Evolutionary conservation across 2,888 invertebrate species (phyloP).

Genomic region (Lucinisca nassula): DNA sequence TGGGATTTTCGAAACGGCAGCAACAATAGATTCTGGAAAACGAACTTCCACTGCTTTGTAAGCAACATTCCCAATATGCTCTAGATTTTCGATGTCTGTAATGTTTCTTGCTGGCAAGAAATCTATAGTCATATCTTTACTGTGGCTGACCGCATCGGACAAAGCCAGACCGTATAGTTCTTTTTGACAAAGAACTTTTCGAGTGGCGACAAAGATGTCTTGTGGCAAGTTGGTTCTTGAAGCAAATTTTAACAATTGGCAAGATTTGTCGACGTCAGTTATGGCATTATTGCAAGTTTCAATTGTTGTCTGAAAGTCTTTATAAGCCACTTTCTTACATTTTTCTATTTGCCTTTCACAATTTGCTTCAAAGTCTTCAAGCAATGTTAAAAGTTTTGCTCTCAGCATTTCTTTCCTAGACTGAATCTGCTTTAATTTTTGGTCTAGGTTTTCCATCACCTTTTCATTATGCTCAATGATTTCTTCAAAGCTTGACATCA

Average conservation of each 20-base stretch:
- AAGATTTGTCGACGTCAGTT: slow-evolving; percentile 32
- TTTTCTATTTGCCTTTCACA: slow-evolving; percentile 55
- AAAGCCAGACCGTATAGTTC: slow-evolving; percentile 54
- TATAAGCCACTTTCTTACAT: slow-evolving; percentile 38
- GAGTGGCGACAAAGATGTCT: slow-evolving; percentile 57
- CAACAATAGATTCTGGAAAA: slow-evolving; percentile 57
- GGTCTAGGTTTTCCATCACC: slow-evolving; percentile 30
- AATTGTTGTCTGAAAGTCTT: slow-evolving; percentile 30
- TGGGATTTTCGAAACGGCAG: slow-evolving; percentile 65
- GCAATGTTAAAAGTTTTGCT: slow-evolving; percentile 28
- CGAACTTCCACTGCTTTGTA: slow-evolving; percentile 34
- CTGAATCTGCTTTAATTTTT: slow-evolving; percentile 40
- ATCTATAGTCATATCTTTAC: slow-evolving; percentile 50
- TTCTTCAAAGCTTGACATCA: slow-evolving; percentile 51
- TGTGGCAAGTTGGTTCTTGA: slow-evolving; percentile 14
- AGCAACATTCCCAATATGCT: slow-evolving; percentile 45
- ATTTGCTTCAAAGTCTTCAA: slow-evolving; percentile 59
- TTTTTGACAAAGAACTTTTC: slow-evolving; percentile 57
- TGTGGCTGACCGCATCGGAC: slow-evolving; percentile 50
- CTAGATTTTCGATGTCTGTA: slow-evolving; percentile 33
- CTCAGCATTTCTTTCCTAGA: slow-evolving; percentile 38
- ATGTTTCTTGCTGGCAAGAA: slow-evolving; percentile 50
- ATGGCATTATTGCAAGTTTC: slow-evolving; percentile 58
- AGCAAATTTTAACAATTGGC: slow-evolving; percentile 43
- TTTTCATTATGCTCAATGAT: slow-evolving; percentile 53